Evolutionary conservation across 30 jellyfish, hydroid and myxozoan genomes (phyloP).

Genomic region (Rhopilema esculentum): DNA sequence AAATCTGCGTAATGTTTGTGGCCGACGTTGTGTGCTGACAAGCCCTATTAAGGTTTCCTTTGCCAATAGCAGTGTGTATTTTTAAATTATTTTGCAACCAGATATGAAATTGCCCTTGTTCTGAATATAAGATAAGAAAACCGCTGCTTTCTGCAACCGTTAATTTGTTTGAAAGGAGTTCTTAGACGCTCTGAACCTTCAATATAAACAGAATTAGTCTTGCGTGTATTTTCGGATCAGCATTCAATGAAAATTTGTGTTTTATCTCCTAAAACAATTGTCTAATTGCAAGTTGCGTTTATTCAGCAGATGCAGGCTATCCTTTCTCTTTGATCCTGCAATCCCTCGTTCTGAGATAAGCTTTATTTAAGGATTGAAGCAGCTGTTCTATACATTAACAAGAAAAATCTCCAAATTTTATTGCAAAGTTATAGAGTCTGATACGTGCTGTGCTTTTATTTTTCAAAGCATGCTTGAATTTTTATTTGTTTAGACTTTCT

Average conservation of each 20-base stretch:
- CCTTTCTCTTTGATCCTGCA: background rate
- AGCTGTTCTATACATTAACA: slow-evolving; percentile 11
- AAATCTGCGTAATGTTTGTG: no score
- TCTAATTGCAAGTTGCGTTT: slow-evolving; percentile 8
- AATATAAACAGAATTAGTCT: background rate
- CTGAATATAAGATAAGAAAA: background rate
- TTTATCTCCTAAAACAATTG: background rate
- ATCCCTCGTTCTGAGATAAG: background rate
- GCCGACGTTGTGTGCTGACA: background rate
- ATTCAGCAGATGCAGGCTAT: background rate
- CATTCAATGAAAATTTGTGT: background rate
- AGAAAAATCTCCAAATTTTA: background rate
- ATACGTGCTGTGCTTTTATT: background rate
- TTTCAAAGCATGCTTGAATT: background rate
- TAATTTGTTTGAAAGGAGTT: background rate
- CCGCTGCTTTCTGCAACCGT: background rate
- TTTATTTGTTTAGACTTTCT: background rate
- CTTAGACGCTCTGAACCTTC: background rate
- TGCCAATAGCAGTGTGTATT: background rate
- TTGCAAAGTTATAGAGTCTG: background rate
- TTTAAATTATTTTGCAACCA: background rate
- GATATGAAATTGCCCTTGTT: background rate
- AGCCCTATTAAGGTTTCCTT: background rate
- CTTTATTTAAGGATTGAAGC: background rate
- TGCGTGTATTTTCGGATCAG: background rate